Percentiles rank a stretch among this genome's conserved stretches.
phyloP scores from a whole-genome alignment of 2,113 vertebrate genomes.

The Progne subis region DNA sequence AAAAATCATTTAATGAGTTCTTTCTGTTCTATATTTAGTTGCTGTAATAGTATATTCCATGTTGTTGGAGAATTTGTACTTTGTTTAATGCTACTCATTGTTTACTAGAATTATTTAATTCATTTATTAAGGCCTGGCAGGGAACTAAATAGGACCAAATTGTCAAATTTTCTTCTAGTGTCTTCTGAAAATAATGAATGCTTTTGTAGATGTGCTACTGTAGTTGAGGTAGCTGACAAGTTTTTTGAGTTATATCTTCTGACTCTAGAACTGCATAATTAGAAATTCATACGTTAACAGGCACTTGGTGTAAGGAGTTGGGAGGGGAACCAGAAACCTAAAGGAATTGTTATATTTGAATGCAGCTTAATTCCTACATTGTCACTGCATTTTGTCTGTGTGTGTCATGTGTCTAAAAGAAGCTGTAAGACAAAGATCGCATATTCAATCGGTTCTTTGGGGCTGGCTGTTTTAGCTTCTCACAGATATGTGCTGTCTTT shows the following conservation, averaged over 20 bases:
- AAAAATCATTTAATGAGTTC: neutral
- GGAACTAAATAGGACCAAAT: neutral
- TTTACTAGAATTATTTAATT: neutral
- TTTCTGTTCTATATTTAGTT: neutral
- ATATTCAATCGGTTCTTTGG: neutral
- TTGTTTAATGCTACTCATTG: neutral
- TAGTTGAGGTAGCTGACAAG: neutral
- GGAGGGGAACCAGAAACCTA: neutral
- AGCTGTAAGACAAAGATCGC: neutral
- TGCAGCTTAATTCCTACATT: neutral
- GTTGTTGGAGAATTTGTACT: neutral
- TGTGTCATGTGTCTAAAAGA: neutral
- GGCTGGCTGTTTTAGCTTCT: neutral
- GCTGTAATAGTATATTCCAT: neutral
- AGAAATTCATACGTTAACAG: neutral
- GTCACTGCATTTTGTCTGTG: neutral
- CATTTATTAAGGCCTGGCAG: neutral
- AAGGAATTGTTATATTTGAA: neutral
- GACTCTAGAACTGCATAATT: neutral
- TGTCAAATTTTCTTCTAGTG: neutral
- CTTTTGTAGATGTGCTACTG: neutral
- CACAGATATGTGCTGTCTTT: neutral
- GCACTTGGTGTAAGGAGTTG: neutral
- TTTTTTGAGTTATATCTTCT: neutral
- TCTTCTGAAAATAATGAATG: neutral